Percentiles rank a stretch among this genome's conserved stretches.
phyloP scores from a whole-genome alignment of 2,797 vertebrate species.

The Malurus leucopterus region DNA sequence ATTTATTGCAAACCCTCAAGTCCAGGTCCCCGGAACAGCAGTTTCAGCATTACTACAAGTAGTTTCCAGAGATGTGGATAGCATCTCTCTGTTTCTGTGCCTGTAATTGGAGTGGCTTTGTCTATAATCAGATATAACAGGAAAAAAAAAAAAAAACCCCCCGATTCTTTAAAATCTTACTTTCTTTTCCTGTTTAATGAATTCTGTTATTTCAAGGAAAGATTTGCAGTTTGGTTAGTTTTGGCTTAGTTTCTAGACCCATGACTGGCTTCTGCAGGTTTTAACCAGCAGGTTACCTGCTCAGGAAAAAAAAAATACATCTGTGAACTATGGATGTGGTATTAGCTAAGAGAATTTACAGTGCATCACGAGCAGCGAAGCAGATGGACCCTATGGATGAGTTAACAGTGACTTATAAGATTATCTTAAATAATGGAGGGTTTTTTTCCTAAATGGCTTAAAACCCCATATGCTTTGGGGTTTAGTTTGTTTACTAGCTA shows the following conservation, averaged over 20 bases:
- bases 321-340: not conserved
- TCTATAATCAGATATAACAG: not conserved
- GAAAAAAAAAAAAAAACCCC: not conserved
- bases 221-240: not conserved
- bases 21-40: not conserved
- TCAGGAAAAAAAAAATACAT: not conserved
- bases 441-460: not conserved
- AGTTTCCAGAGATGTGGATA: not conserved
- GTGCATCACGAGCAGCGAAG: not conserved
- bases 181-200: not conserved
- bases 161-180: not conserved
- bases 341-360: not conserved
- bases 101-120: not conserved
- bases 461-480: not conserved
- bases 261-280: not conserved
- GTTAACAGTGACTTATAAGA: not conserved
- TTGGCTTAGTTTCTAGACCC: not conserved
- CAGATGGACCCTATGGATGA: not conserved
- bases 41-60: not conserved
- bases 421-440: not conserved
- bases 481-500: not conserved
- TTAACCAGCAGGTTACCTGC: not conserved
- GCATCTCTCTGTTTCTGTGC: not conserved
- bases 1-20: fast-evolving
- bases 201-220: not conserved